Base-by-base conservation (phyloP, 2,888 invertebrate species). In the Athalia cordata region DNA sequence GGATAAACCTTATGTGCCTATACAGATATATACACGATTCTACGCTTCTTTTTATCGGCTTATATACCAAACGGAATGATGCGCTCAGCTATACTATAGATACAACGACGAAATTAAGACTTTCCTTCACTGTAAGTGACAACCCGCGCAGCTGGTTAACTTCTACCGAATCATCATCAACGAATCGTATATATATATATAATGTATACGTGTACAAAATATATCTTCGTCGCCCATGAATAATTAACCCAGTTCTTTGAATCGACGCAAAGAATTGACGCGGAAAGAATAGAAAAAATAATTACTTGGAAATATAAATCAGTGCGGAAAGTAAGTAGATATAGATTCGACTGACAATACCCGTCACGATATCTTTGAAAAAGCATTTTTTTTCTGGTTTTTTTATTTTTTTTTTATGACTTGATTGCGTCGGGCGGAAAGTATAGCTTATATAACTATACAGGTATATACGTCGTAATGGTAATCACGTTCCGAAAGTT, bases 111-210 rank as follows among this genome's bases (percentile, higher is more conserved):
- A 29, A 59, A 72, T 72, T 72, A 47, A 72, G 72, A 72, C 72
- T 59, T 29, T 72, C 57, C 57, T 72, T 59, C 11, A 59, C 61
- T 61, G 62, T 62, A 75, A 75, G 75, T 75, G 75, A 75, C 75
- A 75, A 75, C 43, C 29, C 29, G 29, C 29, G 29, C 29, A 29
- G 75, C 75, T 72, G 72, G 72, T 72, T 72, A 72, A 72, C 59
- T 72, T 72, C 13, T 72, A 13, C 72, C 8, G 72, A 72, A 72
- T 72, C 72, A 72, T 59, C 72, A 11, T n/a, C 55, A 3, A n/a
- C 55, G 55, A 11, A 29, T 29, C 1, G 29, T 29, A 29, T n/a
- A n/a, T n/a, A n/a, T n/a, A n/a, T n/a, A n/a, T n/a, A n/a, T 1
- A 29, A 29, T 29, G 29, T 2, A 29, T 29, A 29, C 29, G 1